A percentile compares a stretch with the other conserved stretches of the same genome.
These are phyloP conservation scores for Craterocephalus amniculus DNA, from an alignment of 2,797 vertebrate species.

Conservation along the genomic window DNA sequence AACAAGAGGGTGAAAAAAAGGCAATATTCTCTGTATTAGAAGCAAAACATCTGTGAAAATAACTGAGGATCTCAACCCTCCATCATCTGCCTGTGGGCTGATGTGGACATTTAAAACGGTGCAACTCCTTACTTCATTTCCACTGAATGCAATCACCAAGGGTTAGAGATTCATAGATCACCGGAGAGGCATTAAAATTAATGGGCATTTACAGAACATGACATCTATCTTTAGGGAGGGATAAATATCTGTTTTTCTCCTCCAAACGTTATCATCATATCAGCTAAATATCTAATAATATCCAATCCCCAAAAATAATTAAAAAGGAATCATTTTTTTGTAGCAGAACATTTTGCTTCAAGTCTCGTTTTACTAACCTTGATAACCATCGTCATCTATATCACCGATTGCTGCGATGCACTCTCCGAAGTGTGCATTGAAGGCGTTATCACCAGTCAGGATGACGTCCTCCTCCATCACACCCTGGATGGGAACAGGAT, in stretches of 20 bases:
- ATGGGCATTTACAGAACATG: constrained; percentile 2
- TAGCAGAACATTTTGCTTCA: neutral
- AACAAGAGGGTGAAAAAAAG: constrained; percentile 29
- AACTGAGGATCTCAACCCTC: constrained; percentile 26
- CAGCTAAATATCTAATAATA: neutral
- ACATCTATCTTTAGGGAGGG: neutral
- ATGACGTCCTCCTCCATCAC: constrained; percentile 88
- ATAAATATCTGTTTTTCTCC: neutral
- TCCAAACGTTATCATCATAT: neutral
- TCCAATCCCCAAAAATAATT: neutral
- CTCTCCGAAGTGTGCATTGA: constrained; percentile 97
- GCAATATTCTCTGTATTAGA: constrained; percentile 32
- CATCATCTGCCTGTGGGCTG: constrained; percentile 17
- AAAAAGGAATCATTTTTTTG: neutral
- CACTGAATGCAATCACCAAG: neutral
- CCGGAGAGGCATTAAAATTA: constrained; percentile 14
- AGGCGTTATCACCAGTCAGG: constrained; percentile 86
- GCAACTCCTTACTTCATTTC: constrained; percentile 17
- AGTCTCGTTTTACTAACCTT: constrained; percentile 83
- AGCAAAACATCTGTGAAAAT: constrained; percentile 55
- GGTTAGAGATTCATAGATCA: constrained; percentile 8
- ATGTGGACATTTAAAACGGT: constrained; percentile 24
- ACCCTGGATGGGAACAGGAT: constrained; percentile 80
- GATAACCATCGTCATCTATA: constrained; percentile 95
- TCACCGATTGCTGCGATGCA: constrained; percentile 90